Base-by-base conservation (phyloP, 1,140 invertebrate species). In the Lepidurus couesii region DNA sequence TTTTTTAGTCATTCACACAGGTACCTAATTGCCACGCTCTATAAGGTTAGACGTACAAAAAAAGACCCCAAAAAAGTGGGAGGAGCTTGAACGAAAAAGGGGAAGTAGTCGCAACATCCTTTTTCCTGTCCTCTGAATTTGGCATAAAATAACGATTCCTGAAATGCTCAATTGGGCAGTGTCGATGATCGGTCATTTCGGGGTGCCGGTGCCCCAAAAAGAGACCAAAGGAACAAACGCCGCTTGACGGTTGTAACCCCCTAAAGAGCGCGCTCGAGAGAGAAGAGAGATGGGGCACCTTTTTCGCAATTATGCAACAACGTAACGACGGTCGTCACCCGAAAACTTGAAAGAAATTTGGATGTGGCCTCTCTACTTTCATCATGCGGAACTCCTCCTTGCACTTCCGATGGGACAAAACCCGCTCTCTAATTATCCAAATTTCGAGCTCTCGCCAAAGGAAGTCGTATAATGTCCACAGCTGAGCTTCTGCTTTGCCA, bases 401-500 rank as follows among this genome's bases (percentile, higher is more conserved):
- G 53, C 53, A 65, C 53, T 65, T 65, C 53, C 53, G 53, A 65
- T 65, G 53, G 34, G 34, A 34, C 34, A 34, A 34, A 34, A 65
- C n/a, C 53, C 53, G 53, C 53, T 65, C 53, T 65, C 53, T 65
- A 13, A 65, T 65, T 65, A 65, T 65, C 53, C 53, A 65, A 65
- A 65, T 65, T 65, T 65, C 0, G 6, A 65, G 53, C 13, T 65
- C 34, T 34, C 34, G 21, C 53, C 16, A 65, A 65, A 65, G 53
- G 53, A 65, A 65, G 53, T 65, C 53, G 21, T 16, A 9, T 65
- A 65, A 65, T 65, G 53, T 65, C 53, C 53, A 65, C 53, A 9
- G 13, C 53, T 65, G 53, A 65, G 21, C 53, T 21, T 21, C 21
- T 7, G 16, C 16, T 16, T 0, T 65, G 53, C 53, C 21, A 65